These are phyloP conservation scores for Salticus scenicus DNA, from an alignment of 2,888 invertebrate species.

Conservation along the genomic window DNA sequence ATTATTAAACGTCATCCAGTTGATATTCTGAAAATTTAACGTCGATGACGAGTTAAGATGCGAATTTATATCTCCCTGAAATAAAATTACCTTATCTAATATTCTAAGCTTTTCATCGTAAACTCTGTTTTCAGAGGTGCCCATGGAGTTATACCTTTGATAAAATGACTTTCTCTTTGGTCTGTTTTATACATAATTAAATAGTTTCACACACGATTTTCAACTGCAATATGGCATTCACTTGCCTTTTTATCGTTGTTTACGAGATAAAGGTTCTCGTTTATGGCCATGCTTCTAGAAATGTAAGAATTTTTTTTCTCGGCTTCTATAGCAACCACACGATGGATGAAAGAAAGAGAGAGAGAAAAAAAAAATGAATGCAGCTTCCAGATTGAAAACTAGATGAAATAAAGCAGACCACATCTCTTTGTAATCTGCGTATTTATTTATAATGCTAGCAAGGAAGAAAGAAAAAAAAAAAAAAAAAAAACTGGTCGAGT, in stretches of 20 bases:
- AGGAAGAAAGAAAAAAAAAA: too few relatives aligned
- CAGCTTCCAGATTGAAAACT: background rate
- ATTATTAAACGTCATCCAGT: background rate
- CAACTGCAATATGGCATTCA: background rate
- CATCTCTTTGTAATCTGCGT: too few relatives aligned
- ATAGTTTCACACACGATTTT: background rate
- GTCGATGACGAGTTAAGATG: background rate
- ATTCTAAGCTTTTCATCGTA: background rate
- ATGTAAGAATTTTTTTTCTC: background rate
- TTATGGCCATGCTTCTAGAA: background rate
- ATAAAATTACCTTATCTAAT: conserved; percentile 7
- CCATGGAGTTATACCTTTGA: background rate
- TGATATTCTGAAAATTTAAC: background rate
- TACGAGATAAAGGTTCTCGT: background rate
- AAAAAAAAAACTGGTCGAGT: too few relatives aligned
- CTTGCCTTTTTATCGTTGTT: background rate
- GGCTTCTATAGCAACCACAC: too few relatives aligned
- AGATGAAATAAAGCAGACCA: too few relatives aligned
- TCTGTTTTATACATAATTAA: conserved; percentile 1
- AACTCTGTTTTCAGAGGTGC: background rate
- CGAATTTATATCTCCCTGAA: background rate
- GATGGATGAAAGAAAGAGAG: too few relatives aligned
- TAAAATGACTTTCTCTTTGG: background rate
- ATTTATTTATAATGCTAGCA: too few relatives aligned
- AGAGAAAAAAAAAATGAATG: too few relatives aligned